Evolutionary conservation across 37 sponge, comb jelly and placozoan species (phyloP).

Genomic region (Tethya wilhelma): DNA sequence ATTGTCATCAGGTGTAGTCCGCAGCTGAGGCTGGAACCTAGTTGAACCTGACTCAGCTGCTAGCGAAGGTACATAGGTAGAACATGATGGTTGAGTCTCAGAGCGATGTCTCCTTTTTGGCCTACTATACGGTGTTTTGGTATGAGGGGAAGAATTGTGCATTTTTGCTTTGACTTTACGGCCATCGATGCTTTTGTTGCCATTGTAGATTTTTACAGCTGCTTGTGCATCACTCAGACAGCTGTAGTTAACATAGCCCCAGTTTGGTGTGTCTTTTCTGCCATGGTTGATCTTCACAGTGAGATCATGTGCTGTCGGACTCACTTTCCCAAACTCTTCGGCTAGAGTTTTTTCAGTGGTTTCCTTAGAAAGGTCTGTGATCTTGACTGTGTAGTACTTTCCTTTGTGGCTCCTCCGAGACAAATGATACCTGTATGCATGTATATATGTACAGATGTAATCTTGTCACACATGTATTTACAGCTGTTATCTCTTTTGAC

Average conservation of each 20-base stretch:
- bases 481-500: no score
- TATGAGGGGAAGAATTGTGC: neutral
- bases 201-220: neutral
- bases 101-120: neutral
- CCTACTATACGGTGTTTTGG: neutral
- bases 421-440: neutral
- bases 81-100: neutral
- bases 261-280: neutral
- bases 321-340: neutral
- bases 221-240: neutral
- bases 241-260: slow-evolving; percentile 27
- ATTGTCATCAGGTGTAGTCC: neutral
- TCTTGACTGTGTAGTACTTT: neutral
- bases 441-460: no score
- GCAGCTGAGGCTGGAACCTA: neutral
- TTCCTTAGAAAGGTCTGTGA: neutral
- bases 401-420: neutral
- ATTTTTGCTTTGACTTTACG: neutral
- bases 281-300: slow-evolving; percentile 11
- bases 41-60: neutral
- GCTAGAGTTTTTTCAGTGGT: neutral
- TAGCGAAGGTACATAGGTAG: neutral
- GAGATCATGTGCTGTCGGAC: neutral
- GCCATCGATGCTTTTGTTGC: neutral
- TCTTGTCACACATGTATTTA: no score